Conservation (phyloP, 2,113 vertebrate species). For the Craseonycteris thonglongyai region DNA sequence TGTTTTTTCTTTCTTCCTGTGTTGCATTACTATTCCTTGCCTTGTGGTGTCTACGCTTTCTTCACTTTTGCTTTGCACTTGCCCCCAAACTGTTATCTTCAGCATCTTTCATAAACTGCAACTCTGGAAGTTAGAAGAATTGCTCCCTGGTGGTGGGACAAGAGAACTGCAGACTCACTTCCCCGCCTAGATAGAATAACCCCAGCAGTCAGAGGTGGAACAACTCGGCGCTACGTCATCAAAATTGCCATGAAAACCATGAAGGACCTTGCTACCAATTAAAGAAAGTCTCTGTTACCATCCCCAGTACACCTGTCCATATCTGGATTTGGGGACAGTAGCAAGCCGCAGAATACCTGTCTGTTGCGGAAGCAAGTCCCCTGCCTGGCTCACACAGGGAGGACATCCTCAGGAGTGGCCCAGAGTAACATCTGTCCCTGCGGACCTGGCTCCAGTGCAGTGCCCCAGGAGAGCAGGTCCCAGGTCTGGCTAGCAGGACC, state of each 20-base stretch:
- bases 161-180: not conserved
- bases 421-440: not conserved
- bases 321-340: slow-evolving; percentile 53
- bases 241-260: slow-evolving; percentile 16
- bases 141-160: not conserved
- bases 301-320: slow-evolving; percentile 78
- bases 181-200: too few relatives aligned
- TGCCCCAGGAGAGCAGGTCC: not conserved
- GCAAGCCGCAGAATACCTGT: slow-evolving; percentile 70
- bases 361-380: slow-evolving; percentile 77
- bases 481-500: not conserved
- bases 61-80: slow-evolving; percentile 9
- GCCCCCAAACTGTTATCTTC: not conserved
- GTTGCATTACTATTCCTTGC: not conserved
- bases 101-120: not conserved
- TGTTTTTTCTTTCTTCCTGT: not conserved
- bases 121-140: not conserved
- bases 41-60: not conserved
- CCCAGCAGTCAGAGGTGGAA: too few relatives aligned
- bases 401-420: too few relatives aligned
- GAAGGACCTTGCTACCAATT: slow-evolving; percentile 34
- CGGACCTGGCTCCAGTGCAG: not conserved
- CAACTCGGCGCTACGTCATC: slow-evolving; percentile 44
- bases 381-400: not conserved
- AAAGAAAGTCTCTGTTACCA: slow-evolving; percentile 63